phyloP scores from a whole-genome alignment of 2,113 vertebrate genomes.

The Chlorodrepanis virens region DNA sequence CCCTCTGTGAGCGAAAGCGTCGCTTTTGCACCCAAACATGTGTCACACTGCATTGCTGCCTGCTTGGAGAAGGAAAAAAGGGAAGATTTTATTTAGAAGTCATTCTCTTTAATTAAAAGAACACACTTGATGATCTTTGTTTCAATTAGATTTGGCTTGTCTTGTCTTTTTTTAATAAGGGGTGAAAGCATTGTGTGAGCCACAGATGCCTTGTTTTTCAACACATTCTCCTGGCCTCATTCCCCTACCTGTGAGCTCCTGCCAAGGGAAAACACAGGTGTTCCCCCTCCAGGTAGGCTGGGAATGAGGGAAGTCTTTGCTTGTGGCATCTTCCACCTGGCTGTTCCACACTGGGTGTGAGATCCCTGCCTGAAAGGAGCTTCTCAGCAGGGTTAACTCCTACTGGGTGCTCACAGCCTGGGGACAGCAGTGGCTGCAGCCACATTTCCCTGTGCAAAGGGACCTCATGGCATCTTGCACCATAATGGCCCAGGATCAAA shows the following conservation, averaged over 20 bases:
- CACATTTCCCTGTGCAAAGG: not conserved
- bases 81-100: not conserved
- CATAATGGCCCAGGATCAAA: fast-evolving
- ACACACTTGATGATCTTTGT: fast-evolving
- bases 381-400: not conserved
- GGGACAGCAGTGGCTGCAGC: not conserved
- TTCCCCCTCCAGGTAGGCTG: not conserved
- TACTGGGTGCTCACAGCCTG: not conserved
- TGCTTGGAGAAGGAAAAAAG: not conserved
- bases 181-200: not conserved
- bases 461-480: not conserved
- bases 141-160: not conserved
- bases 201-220: not conserved
- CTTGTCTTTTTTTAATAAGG: not conserved
- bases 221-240: not conserved
- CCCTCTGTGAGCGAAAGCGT: not conserved
- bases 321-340: not conserved
- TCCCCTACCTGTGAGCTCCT: not conserved
- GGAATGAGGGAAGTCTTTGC: not conserved
- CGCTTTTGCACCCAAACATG: not conserved
- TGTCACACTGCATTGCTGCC: not conserved
- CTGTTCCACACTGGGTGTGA: not conserved
- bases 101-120: not conserved
- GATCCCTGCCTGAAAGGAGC: not conserved
- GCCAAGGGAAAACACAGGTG: not conserved